Base-by-base conservation (phyloP, 1,140 invertebrate species). In the Bicyclus anynana region DNA sequence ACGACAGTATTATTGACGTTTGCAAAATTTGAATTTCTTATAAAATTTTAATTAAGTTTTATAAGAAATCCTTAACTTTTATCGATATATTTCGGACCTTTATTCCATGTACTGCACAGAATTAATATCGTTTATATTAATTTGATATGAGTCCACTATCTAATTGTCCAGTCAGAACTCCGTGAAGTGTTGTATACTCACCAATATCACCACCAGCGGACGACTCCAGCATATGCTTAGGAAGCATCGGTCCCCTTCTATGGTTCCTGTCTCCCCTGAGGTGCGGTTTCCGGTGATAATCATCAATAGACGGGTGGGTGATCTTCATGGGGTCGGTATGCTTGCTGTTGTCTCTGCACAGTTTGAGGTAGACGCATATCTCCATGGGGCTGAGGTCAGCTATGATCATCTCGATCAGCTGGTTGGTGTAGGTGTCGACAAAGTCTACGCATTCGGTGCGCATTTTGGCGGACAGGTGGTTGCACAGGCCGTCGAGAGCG, bases 371-470 rank as follows among this genome's bases (percentile, higher is more conserved):
- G 6, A 92, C 91, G 62, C 95, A 97, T 47, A 96, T 91, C 89
- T 96, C 93, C 65, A 95, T 91, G 2, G 95, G 92, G 63, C 93
- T 92, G 49, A 96, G 90, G 69, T 97, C 93, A 40, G 93, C 92
- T 1, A 96, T 70, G 1, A 97, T 71, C 92, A 95, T 93, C 57
- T 96, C 93, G 33, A 96, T 84, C 13, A 97, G 80, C 69, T 95
- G 92, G 56, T 94, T 91, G 3, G 93, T 91, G 74, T 97, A 96
- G 0, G 90, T 90, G 51, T 95, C 88, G 0, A 98, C 94, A 50
- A 97, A 96, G 58, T 92, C 90, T 0, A 90, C 79, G 76, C 97
- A 98, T 77, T 96, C 90, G 0, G 75, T 68, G 4, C 72, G 83
- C 2, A 97, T 74, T 62, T 91, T 91, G 0, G 79, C 73, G 0